phyloP scores from a whole-genome alignment of 2,888 invertebrate genomes.

The Microdon myrmicae region DNA sequence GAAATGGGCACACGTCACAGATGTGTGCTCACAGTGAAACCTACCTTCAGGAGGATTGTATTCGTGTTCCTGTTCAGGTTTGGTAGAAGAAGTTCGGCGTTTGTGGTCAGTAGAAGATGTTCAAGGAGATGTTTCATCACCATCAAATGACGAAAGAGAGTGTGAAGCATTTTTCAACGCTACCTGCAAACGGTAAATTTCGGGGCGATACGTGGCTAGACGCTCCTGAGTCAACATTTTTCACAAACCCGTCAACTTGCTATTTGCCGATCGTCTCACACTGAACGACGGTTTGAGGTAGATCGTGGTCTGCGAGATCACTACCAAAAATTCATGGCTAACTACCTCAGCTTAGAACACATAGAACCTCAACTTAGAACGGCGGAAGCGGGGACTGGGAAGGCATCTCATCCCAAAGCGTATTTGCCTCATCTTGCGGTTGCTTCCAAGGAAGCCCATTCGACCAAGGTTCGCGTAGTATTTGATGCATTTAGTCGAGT shows the following conservation, averaged over 20 bases:
- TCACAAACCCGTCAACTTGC: constrained; percentile 8
- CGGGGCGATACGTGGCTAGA: constrained; percentile 6
- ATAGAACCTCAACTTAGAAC: not conserved
- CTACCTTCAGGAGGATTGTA: not conserved
- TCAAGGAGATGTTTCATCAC: constrained; percentile 1
- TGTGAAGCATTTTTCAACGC: constrained; percentile 11
- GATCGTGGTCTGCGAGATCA: constrained; percentile 6
- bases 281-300: not conserved
- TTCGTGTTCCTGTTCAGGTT: not conserved
- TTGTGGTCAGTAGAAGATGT: constrained; percentile 13
- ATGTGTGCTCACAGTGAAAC: constrained; percentile 1
- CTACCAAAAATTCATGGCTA: constrained; percentile 1
- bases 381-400: not conserved
- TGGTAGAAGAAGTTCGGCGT: constrained; percentile 4
- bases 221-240: constrained; percentile 3
- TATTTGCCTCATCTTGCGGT: constrained; percentile 8
- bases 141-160: constrained; percentile 3
- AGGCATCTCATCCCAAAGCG: not conserved
- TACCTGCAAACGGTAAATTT: not conserved
- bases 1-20: not conserved
- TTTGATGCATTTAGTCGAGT: not conserved
- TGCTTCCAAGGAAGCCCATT: not conserved
- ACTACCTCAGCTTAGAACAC: constrained; percentile 3
- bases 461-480: not conserved
- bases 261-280: constrained; percentile 3